Conservation (phyloP, 2,888 invertebrate genomes). For the Villa cingulata region DNA sequence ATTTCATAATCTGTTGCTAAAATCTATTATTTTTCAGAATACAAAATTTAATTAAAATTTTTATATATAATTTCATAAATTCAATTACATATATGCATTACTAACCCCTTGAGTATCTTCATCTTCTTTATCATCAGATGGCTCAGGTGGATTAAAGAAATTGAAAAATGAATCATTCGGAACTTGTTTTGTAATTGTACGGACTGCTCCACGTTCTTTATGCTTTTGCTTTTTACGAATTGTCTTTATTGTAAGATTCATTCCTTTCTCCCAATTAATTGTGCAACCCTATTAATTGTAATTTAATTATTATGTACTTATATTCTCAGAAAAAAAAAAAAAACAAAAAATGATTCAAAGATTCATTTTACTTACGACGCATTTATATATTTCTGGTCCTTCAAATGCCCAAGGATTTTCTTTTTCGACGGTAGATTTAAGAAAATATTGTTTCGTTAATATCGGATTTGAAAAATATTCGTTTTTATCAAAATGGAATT, state of each 20-base stretch:
- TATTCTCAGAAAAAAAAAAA: too few relatives aligned
- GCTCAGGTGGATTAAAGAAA: slow-evolving; percentile 88
- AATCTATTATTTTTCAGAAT: slow-evolving; percentile 34
- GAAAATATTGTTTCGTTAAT: slow-evolving; percentile 86
- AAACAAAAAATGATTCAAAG: not conserved
- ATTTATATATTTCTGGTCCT: slow-evolving; percentile 55
- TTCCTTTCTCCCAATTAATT: slow-evolving; percentile 95
- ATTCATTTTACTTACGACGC: slow-evolving; percentile 22
- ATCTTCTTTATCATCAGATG: slow-evolving; percentile 65
- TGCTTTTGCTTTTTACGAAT: slow-evolving; percentile 98
- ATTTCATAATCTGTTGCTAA: slow-evolving; percentile 95
- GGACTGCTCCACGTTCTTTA: slow-evolving; percentile 83
- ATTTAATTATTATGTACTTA: not conserved
- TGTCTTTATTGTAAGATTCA: slow-evolving; percentile 92
- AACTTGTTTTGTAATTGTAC: slow-evolving; percentile 90
- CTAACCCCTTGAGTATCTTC: slow-evolving; percentile 59
- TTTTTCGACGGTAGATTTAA: slow-evolving; percentile 81
- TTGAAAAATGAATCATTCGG: slow-evolving; percentile 98
- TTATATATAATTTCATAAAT: slow-evolving; percentile 1
- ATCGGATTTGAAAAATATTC: slow-evolving; percentile 75
- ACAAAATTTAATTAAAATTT: not conserved
- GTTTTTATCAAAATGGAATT: slow-evolving; percentile 89
- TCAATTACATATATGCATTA: not conserved
- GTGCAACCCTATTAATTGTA: slow-evolving; percentile 51
- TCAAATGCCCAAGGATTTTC: slow-evolving; percentile 90